phyloP scores from a whole-genome alignment of 2,797 vertebrate species.

The Lithobates sylvaticus region DNA sequence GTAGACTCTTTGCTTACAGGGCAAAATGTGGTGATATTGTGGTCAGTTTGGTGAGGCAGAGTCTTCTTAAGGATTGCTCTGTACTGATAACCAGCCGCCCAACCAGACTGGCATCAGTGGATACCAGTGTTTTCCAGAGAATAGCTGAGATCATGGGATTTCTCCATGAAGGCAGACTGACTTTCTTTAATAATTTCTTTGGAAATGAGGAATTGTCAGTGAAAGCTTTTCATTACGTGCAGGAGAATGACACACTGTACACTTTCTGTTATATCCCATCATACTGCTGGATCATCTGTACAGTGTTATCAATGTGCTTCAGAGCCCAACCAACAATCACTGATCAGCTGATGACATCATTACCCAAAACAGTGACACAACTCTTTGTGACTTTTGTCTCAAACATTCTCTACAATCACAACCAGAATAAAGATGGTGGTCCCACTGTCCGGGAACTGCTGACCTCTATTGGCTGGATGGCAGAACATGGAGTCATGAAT shows the following conservation, averaged over 20 bases:
- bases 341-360: not conserved
- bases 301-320: slow-evolving; percentile 67
- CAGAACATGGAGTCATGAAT: slow-evolving; percentile 27
- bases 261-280: slow-evolving; percentile 72
- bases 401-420: slow-evolving; percentile 32
- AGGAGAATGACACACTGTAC: slow-evolving; percentile 73
- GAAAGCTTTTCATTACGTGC: slow-evolving; percentile 68
- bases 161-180: slow-evolving; percentile 71
- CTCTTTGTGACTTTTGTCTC: slow-evolving; percentile 67
- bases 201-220: slow-evolving; percentile 61
- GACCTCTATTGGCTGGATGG: not conserved
- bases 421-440: not conserved
- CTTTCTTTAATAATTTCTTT: slow-evolving; percentile 72
- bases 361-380: slow-evolving; percentile 76
- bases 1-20: too few relatives aligned
- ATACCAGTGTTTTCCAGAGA: slow-evolving; percentile 32
- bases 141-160: slow-evolving; percentile 74
- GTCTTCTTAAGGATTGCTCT: slow-evolving; percentile 73
- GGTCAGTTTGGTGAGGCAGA: slow-evolving; percentile 73
- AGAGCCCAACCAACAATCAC: slow-evolving; percentile 20
- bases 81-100: slow-evolving; percentile 71
- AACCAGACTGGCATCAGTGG: not conserved
- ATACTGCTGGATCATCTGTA: slow-evolving; percentile 81
- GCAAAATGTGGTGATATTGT: slow-evolving; percentile 72
- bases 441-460: not conserved